Base-by-base conservation (phyloP, 1,140 invertebrate genomes). In the Papilio xuthus region DNA sequence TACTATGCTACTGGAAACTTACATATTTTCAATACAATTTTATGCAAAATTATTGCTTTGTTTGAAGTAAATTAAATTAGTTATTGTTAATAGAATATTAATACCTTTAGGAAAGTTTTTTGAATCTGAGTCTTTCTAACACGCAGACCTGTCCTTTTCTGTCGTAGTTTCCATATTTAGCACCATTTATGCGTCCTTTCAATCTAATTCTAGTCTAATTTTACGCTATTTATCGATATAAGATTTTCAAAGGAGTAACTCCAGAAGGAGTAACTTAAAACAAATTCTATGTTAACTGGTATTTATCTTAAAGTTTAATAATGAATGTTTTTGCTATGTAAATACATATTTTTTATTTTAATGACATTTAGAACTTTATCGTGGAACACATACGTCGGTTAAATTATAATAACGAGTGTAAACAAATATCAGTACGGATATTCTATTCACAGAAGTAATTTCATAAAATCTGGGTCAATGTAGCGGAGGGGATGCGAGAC, bases 401-500 rank as follows among this genome's bases (percentile, higher is more conserved):
- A 28, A 28, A 67, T 67, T 28, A 28, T 67, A 63, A 4, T 63
- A 67, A 67, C 60, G 60, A 18, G 60, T 28, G 26, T 28, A 67
- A 67, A 67, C 23, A 67, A 67, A 67, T 67, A 67, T 67, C 26
- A 32, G 6, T 67, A 15, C 60, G 23, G 60, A 67, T 15, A 28
- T 67, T 67, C 60, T 67, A 67, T 67, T 28, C 26, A 10, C 26
- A 67, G 26, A 67, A 67, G 60, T 67, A 67, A 67, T 67, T 67
- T 67, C 28, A 67, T 67, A 67, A 67, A 67, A 67, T 67, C 60
- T 67, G 60, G 60, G 60, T 67, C 60, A 67, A 67, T 67, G 26
- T 28, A 67, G 60, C 60, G 4, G 56, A 60, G 56, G 60, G 60
- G 60, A 28, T 67, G 26, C 60, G 60, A 67, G 60, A 32, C 60